Base-by-base conservation (phyloP, 2,888 invertebrate species). In the Mythimna ferrago region DNA sequence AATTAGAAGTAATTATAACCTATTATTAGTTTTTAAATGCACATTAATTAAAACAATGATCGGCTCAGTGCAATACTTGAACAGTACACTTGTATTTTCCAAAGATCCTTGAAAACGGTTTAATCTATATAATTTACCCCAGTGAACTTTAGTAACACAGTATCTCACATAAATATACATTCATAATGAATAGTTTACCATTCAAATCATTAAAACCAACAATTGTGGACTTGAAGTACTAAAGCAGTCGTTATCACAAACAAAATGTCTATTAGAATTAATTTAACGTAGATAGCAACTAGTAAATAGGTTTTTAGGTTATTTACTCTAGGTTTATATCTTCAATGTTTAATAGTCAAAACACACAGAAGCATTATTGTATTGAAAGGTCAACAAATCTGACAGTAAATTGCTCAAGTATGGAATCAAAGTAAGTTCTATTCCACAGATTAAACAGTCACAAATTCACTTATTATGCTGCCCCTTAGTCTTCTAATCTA, bases 231-330 rank as follows among this genome's bases (percentile, higher is more conserved):
- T 61, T 81, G 11, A 61, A 76, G 66, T 78, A 60, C 66, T 75
- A 53, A 73, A 76, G 63, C 58, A 63, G 58, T 75, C 53, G 73
- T 82, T 87, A 87, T 87, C 87, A 78, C 65, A 66, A 63, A 76
- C 65, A 62, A 73, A 78, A 82, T 80, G 68, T 62, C 70, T 79
- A 73, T 76, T 81, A 70, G 73, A 76, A 83, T 89, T 79, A 80
- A 83, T 86, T 85, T 72, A 75, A 83, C 74, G 26, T 80, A 63
- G 85, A 87, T 87, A 86, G 69, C 77, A 77, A 64, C 53, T 60
- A 64, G n/a, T 69, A 84, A 81, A 63, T 87, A 84, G 85, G 87
- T 88, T 90, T 91, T 86, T 87, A 83, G 91, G 90, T 89, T 87
- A 89, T 75, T 80, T 78, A 70, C 65, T 78, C 44, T 80, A 61